Evolutionary conservation across 2,113 vertebrate genomes (phyloP), one percentile per base, ranked within the genome.

Genomic region (Zosterops borbonicus): DNA sequence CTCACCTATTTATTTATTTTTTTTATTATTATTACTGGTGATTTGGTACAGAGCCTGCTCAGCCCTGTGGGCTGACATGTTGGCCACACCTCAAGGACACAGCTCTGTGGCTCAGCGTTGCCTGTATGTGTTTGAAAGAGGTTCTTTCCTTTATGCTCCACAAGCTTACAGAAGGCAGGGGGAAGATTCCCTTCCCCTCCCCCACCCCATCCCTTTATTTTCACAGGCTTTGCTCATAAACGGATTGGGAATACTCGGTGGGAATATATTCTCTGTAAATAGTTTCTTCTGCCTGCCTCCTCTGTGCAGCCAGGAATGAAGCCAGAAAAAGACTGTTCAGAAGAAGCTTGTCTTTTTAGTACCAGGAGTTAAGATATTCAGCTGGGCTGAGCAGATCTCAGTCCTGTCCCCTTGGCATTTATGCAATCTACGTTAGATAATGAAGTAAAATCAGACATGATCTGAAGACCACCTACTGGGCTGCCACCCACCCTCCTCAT

Each of bases 181-280:
- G 55, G 27, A 58, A 71, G 37, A 49, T 55, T 88, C 82, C 39
- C 64, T 50, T 85, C 64, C 79, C 92, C 79, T 86, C 74, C 55
- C 78, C 81, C 41, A 41, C 15, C 9, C 27, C 5, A 4, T 18
- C 23, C 23, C 28, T 89, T 75, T 86, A 70, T 92, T 94, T 93
- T 90, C 79, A 77, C 93, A 93, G 68, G 67, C 75, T 88, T 88
- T 88, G 28, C 90, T 94, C 68, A 49, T 14, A 8, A 86, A 74
- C 47, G 62, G 47, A 17, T 78, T 24, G 82, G 50, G 83, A 95
- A 74, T 93, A 77, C 79, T 94, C 55, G 0, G n/a, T 42, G 76
- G 88, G 90, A 94, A 92, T 74, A 83, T 67, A 65, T 56, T 83
- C 76, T 88, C 79, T 88, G 96, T 95, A 92, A 95, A 87, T 60